Evolutionary conservation across 2,113 vertebrate genomes (phyloP).

Genomic region (Scolopax mira): DNA sequence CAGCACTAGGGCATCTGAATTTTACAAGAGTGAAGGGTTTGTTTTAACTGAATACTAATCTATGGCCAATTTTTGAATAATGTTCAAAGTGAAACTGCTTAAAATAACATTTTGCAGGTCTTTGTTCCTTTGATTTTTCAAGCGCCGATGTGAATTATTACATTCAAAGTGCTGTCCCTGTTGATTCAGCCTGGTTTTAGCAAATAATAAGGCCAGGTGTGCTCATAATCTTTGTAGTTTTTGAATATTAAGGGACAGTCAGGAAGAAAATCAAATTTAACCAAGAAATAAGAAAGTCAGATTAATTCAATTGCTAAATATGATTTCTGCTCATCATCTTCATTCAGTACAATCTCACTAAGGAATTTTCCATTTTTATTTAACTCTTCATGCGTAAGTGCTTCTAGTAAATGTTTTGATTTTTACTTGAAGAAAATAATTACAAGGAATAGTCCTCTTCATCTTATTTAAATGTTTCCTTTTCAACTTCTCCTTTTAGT

Average conservation of each 20-base stretch:
- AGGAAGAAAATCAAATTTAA: neutral
- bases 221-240: neutral
- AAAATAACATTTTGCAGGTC: slow-evolving; percentile 29
- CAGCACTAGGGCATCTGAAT: neutral
- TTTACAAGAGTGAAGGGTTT: neutral
- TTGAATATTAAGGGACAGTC: neutral
- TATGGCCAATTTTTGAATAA: neutral
- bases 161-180: neutral
- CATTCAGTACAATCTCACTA: neutral
- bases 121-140: slow-evolving; percentile 24
- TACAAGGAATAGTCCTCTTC: neutral
- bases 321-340: neutral
- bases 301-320: neutral
- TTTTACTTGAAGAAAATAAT: neutral
- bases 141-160: neutral
- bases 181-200: neutral
- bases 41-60: neutral
- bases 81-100: neutral
- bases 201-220: neutral
- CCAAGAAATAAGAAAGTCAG: neutral
- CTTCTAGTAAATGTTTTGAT: neutral
- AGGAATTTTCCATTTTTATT: neutral
- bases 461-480: neutral
- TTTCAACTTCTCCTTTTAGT: neutral
- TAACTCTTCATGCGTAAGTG: neutral